phyloP scores from a whole-genome alignment of 2,797 vertebrate genomes.

The Myiotriccus ornatus region DNA sequence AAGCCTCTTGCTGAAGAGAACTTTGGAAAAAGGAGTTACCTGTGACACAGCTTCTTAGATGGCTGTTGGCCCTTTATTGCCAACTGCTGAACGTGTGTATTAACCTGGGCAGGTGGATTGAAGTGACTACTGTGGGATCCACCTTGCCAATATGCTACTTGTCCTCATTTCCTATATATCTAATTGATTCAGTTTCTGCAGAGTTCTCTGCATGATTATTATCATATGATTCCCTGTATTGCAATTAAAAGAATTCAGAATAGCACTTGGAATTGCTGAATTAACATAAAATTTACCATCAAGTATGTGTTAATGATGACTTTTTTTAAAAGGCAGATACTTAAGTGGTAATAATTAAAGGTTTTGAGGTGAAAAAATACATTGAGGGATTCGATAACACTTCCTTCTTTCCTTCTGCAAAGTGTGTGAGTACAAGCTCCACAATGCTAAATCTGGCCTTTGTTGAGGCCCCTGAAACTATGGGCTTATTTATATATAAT shows the following conservation, averaged over 20 bases:
- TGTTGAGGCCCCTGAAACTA: neutral
- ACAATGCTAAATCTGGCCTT: neutral
- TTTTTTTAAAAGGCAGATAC: neutral
- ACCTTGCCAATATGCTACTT: neutral
- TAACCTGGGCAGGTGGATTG: neutral
- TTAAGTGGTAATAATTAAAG: neutral
- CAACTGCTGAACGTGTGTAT: accelerated
- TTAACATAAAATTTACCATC: neutral
- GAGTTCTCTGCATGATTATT: neutral
- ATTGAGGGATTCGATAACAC: neutral
- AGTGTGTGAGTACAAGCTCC: neutral
- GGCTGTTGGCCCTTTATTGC: neutral
- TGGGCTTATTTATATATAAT: neutral
- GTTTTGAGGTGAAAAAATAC: neutral
- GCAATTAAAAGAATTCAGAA: neutral
- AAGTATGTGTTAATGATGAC: neutral
- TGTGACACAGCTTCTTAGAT: neutral
- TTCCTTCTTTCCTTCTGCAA: neutral
- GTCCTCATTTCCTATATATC: neutral
- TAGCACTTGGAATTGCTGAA: neutral
- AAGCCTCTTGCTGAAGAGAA: neutral
- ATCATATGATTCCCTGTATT: neutral
- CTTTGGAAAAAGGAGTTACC: neutral
- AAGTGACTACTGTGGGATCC: neutral
- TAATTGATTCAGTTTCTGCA: neutral